These are phyloP conservation scores for Tichodroma muraria DNA, from an alignment of 2,113 vertebrate genomes.

Conservation along the genomic window DNA sequence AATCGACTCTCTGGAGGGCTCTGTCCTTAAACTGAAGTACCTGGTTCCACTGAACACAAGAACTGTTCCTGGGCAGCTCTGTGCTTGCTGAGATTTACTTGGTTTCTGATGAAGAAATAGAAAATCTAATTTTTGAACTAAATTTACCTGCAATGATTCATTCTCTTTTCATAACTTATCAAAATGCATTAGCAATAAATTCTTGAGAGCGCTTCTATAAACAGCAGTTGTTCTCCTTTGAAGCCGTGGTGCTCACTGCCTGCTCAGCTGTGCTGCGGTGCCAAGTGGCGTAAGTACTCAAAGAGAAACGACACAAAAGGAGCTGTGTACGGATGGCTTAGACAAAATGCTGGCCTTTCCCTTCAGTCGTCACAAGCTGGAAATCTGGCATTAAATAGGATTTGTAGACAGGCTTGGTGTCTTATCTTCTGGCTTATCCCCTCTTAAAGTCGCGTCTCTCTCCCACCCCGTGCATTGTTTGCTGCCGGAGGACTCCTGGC, in stretches of 20 bases:
- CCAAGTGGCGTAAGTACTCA: neutral
- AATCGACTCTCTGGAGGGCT: neutral
- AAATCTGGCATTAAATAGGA: constrained; percentile 26
- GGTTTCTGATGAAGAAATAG: neutral
- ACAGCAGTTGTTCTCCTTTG: constrained; percentile 14
- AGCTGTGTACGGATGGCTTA: neutral
- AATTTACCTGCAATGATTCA: neutral
- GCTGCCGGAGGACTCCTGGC: neutral
- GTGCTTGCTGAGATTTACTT: neutral
- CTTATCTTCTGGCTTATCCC: neutral
- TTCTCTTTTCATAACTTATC: neutral
- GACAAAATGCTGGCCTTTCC: neutral
- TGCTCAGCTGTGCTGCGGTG: neutral
- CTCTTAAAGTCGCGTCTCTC: neutral
- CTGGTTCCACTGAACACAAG: neutral
- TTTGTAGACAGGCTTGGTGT: neutral
- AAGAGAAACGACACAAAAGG: constrained; percentile 3
- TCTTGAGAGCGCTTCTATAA: constrained; percentile 11
- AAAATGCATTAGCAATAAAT: neutral
- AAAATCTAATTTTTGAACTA: neutral
- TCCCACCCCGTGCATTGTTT: neutral
- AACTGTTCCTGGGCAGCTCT: neutral
- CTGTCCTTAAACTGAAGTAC: neutral
- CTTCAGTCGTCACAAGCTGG: neutral
- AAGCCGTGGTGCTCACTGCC: neutral